Conservation (phyloP, 1,140 invertebrate genomes). For the Lerema accius region DNA sequence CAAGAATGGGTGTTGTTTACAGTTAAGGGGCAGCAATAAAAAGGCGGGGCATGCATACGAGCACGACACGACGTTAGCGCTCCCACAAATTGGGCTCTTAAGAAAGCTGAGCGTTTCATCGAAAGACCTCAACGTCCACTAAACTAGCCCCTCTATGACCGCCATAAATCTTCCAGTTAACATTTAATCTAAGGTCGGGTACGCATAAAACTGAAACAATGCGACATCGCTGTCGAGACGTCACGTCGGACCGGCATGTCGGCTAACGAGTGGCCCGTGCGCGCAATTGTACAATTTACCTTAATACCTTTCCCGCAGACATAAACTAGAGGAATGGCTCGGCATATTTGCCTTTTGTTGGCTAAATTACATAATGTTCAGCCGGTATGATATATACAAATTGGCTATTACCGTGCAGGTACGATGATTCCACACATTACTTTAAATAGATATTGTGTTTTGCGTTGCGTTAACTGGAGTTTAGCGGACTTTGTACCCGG, state of each 20-base stretch:
- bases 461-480: conserved; percentile 41
- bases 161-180: conserved; percentile 74
- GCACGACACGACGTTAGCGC: conserved; percentile 69
- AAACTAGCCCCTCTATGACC: conserved; percentile 68
- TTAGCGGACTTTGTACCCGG: conserved; percentile 44
- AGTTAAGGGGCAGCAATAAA: conserved; percentile 78
- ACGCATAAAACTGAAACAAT: conserved; percentile 78
- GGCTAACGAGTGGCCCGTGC: conserved; percentile 77
- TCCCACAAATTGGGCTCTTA: conserved; percentile 77
- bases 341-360: conserved; percentile 69
- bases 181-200: conserved; percentile 72
- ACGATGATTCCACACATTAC: conserved; percentile 29
- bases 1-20: conserved; percentile 77
- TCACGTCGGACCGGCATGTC: conserved; percentile 56
- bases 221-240: conserved; percentile 64
- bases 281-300: conserved; percentile 78
- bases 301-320: conserved; percentile 69
- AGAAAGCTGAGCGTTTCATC: conserved; percentile 73
- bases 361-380: conserved; percentile 68
- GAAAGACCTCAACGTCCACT: conserved; percentile 63
- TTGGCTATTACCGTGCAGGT: conserved; percentile 34
- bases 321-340: conserved; percentile 67
- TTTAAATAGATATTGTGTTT: conserved; percentile 38
- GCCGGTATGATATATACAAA: conserved; percentile 49
- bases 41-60: conserved; percentile 72